These are phyloP conservation scores for Zoanthus sansibaricus DNA, from an alignment of 92 coral and sea anemone species.

Conservation along the genomic window DNA sequence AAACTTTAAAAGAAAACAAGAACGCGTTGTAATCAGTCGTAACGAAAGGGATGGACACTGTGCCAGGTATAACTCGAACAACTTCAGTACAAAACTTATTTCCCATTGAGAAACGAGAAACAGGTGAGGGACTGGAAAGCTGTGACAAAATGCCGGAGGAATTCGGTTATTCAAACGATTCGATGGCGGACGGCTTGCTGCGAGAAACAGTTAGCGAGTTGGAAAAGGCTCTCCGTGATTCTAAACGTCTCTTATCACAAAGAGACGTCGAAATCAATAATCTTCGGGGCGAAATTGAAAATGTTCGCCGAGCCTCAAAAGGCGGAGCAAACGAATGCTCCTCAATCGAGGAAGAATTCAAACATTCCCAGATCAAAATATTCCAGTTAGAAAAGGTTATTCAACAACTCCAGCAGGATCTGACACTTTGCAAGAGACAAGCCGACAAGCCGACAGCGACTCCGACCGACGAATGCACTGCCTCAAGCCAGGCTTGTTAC, in stretches of 20 bases:
- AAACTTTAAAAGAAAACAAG: background rate
- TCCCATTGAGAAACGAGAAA: slow-evolving; percentile 76
- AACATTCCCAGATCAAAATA: slow-evolving; percentile 77
- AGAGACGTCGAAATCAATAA: slow-evolving; percentile 82
- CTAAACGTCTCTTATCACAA: slow-evolving; percentile 80
- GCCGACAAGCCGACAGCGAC: slow-evolving; percentile 31
- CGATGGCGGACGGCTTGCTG: slow-evolving; percentile 64
- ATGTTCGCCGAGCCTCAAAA: slow-evolving; percentile 45
- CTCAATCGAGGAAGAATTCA: slow-evolving; percentile 82
- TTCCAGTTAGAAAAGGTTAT: slow-evolving; percentile 82
- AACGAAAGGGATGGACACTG: slow-evolving; percentile 9
- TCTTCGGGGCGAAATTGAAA: slow-evolving; percentile 80
- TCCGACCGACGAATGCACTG: slow-evolving; percentile 39
- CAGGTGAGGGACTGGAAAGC: slow-evolving; percentile 85
- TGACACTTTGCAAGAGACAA: slow-evolving; percentile 64
- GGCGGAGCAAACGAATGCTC: slow-evolving; percentile 52
- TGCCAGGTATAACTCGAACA: background rate
- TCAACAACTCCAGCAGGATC: slow-evolving; percentile 79
- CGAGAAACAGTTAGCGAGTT: slow-evolving; percentile 87
- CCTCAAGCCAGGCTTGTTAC: slow-evolving; percentile 76
- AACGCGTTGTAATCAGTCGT: background rate
- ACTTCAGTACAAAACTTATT: background rate
- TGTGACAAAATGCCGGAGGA: slow-evolving; percentile 75
- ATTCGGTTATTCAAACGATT: slow-evolving; percentile 52
- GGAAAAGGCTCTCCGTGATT: slow-evolving; percentile 88